Base-by-base conservation (phyloP, 2,888 invertebrate genomes). In the Physocephala rufipes region DNA sequence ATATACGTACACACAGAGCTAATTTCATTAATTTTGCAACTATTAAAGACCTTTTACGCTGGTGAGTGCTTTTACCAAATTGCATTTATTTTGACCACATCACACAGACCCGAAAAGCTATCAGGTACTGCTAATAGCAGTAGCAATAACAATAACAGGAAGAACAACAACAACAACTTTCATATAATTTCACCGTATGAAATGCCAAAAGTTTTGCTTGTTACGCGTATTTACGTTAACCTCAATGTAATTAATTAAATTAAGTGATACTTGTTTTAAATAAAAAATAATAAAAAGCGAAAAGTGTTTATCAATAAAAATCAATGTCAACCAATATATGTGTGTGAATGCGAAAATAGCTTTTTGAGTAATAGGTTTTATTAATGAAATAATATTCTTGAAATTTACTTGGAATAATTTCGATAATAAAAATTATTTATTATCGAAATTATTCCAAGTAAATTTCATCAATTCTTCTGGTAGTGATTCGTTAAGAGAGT, bases 1-100 rank as follows among this genome's bases (percentile, higher is more conserved):
- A 53, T 24, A 24, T 55, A 24, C 1, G 30, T n/a, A 49, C 65
- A 28, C 65, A 49, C 28, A 19, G 24, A 26, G 24, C 51, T 76
- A 75, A 76, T 77, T 77, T 76, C 70, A 76, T 77, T 59, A 68
- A 76, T 75, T 73, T 72, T 73, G 70, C 69, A 74, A 73, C 74
- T 74, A 70, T 74, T 74, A 75, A 77, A 77, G 72, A 71, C 75
- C 75, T 77, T 77, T 77, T 76, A 76, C 74, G 72, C 74, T 72
- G 73, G 73, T 75, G 76, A 77, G 77, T 77, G 76, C 76, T 76
- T 76, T 74, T 74, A 72, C 74, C n/a, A 76, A 77, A 77, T 77
- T 77, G 75, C 73, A 76, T 77, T 77, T 77, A 73, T 76, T 76
- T 63, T 45, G 16, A 63, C 63, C 63, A 45, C 63, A 63, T 43